These are phyloP conservation scores for Oenanthe oenanthe DNA, from an alignment of 2,113 vertebrate genomes.

Conservation along the genomic window DNA sequence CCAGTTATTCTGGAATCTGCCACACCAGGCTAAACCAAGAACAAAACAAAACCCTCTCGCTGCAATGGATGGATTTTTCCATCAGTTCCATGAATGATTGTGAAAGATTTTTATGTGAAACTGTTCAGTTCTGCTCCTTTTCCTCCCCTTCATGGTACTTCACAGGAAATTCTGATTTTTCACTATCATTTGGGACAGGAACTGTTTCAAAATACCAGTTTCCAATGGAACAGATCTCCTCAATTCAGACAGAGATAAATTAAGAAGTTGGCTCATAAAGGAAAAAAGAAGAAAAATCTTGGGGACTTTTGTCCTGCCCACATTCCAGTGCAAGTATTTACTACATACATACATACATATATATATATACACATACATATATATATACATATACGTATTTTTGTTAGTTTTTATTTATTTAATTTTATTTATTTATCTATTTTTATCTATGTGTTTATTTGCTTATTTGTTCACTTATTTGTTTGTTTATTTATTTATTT, in stretches of 20 bases:
- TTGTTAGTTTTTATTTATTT: too few relatives aligned
- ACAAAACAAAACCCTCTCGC: neutral
- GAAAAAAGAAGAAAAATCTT: neutral
- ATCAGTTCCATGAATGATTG: neutral
- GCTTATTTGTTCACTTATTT: too few relatives aligned
- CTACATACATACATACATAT: too few relatives aligned
- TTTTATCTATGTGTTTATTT: too few relatives aligned
- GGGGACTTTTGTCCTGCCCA: neutral
- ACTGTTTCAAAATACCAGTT: neutral
- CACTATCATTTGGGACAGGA: neutral
- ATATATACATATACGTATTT: too few relatives aligned
- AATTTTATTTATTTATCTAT: too few relatives aligned
- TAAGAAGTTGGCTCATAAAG: neutral
- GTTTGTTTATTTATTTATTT: too few relatives aligned
- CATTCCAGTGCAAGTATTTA: neutral
- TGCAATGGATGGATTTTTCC: neutral
- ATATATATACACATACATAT: too few relatives aligned
- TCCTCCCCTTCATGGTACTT: rapidly evolving
- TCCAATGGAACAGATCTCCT: neutral
- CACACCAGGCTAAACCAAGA: neutral
- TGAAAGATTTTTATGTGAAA: neutral
- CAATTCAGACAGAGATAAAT: neutral
- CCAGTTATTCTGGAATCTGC: neutral
- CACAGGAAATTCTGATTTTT: neutral
- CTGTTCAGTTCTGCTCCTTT: neutral